phyloP scores from a whole-genome alignment of 2,888 invertebrate genomes.

The Serrognathus titanus region DNA sequence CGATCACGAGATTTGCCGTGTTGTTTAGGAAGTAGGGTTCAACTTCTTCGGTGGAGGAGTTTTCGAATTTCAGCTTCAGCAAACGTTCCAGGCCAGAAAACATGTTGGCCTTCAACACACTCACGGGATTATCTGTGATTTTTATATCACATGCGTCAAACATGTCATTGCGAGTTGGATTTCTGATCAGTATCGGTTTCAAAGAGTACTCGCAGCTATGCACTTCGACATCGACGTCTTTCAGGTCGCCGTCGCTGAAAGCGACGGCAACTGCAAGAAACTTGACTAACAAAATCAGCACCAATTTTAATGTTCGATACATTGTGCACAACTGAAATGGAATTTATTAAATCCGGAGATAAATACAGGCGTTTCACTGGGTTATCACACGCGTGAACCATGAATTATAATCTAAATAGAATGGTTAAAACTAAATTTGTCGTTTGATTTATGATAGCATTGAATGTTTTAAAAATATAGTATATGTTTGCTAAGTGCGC shows the following conservation, averaged over 20 bases:
- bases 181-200: neutral
- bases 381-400: too few relatives aligned
- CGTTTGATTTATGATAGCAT: too few relatives aligned
- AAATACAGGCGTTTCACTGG: too few relatives aligned
- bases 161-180: neutral
- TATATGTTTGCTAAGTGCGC: too few relatives aligned
- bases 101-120: neutral
- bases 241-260: neutral
- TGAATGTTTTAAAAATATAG: too few relatives aligned
- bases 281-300: too few relatives aligned
- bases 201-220: neutral
- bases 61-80: neutral
- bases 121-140: neutral
- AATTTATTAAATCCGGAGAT: too few relatives aligned
- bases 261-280: too few relatives aligned
- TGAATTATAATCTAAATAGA: too few relatives aligned
- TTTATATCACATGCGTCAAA: neutral
- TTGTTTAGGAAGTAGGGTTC: conserved; percentile 4
- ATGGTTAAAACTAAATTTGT: too few relatives aligned
- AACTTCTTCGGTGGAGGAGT: neutral
- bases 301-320: too few relatives aligned
- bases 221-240: neutral
- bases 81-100: neutral
- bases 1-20: neutral
- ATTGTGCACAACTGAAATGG: too few relatives aligned